Evolutionary conservation across 2,113 vertebrate genomes (phyloP).

Genomic region (Candoia aspera): DNA sequence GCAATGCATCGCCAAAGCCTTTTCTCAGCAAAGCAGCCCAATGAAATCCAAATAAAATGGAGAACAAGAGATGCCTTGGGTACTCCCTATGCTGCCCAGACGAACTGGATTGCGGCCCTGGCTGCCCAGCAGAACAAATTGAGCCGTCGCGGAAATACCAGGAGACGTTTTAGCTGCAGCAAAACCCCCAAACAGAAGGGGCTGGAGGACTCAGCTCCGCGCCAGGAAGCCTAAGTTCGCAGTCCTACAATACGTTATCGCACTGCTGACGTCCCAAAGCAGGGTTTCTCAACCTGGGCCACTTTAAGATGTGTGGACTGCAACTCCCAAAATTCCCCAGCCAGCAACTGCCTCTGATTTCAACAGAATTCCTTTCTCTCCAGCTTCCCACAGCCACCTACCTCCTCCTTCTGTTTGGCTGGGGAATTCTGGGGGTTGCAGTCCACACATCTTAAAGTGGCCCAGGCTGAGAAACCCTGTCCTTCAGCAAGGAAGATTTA

Average conservation of each 20-base stretch:
- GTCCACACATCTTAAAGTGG: too few species aligned
- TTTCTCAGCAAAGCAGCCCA: neutral
- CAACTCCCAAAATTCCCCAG: too few species aligned
- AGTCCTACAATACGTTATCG: neutral
- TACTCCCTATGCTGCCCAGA: too few species aligned
- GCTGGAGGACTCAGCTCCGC: neutral
- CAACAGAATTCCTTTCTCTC: slow-evolving; percentile 29
- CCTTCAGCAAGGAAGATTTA: neutral
- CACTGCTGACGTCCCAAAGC: neutral
- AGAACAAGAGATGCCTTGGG: neutral
- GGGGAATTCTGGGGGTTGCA: too few species aligned
- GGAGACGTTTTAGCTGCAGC: neutral
- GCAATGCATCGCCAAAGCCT: neutral
- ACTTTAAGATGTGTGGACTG: too few species aligned
- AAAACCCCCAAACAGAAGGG: neutral
- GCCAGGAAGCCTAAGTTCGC: neutral
- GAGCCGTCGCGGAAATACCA: neutral
- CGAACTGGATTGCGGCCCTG: neutral
- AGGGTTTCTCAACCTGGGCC: too few species aligned
- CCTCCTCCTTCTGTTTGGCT: too few species aligned
- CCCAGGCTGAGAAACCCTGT: too few species aligned
- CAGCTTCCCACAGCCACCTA: neutral
- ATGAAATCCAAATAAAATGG: neutral
- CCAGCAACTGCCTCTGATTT: slow-evolving; percentile 33
- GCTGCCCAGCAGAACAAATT: neutral